Evolutionary conservation across 2,888 invertebrate species (phyloP).

Genomic region (Disparrhopalites patrizii): DNA sequence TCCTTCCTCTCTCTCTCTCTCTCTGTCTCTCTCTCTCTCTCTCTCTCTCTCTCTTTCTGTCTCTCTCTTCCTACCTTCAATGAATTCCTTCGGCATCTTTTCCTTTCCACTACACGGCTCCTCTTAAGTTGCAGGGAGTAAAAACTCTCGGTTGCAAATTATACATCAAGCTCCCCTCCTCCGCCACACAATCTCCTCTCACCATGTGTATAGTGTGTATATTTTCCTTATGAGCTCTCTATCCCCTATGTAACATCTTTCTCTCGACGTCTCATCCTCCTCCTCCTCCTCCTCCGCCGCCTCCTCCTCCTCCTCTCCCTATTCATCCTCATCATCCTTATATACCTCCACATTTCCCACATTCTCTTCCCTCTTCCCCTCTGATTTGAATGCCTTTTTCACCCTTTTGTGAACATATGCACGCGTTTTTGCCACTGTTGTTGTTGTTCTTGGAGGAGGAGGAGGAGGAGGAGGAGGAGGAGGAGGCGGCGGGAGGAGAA

Average conservation of each 20-base stretch:
- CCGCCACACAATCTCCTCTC: not conserved
- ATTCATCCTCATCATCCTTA: conserved; percentile 12
- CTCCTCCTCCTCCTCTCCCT: not conserved
- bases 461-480: too few species aligned
- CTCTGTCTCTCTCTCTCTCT: not conserved
- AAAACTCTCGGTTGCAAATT: not conserved
- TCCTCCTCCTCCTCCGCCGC: not conserved
- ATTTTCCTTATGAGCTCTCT: too few species aligned
- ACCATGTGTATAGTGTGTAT: not conserved
- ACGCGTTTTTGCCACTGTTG: too few species aligned
- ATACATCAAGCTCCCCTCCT: conserved; percentile 3
- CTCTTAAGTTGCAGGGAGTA: not conserved
- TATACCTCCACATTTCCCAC: too few species aligned
- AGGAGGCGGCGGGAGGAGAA: too few species aligned
- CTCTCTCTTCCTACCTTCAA: not conserved
- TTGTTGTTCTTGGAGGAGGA: too few species aligned
- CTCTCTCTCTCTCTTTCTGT: not conserved
- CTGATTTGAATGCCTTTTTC: too few species aligned
- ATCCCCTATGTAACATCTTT: too few species aligned
- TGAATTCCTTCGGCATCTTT: not conserved
- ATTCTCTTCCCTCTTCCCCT: too few species aligned
- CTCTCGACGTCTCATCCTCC: too few species aligned
- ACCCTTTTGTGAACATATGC: too few species aligned
- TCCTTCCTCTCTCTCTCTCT: not conserved
- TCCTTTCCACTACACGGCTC: not conserved